Percentiles rank a stretch among this genome's conserved stretches.
Evolutionary conservation across 2,113 vertebrate species (phyloP).

Genomic region (Seriola rivoliana): DNA sequence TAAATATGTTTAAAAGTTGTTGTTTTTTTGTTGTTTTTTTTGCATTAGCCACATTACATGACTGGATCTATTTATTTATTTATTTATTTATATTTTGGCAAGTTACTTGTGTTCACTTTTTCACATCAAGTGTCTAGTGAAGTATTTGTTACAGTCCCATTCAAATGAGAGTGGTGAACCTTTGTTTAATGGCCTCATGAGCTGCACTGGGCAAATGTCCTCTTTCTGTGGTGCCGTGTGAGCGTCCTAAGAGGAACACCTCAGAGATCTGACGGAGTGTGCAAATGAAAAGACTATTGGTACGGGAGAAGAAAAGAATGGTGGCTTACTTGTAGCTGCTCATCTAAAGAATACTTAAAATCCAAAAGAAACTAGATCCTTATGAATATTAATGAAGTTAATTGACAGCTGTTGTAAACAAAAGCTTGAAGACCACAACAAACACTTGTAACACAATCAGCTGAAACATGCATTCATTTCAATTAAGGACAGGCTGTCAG

Average conservation of each 20-base stretch:
- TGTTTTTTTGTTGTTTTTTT: neutral
- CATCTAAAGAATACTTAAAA: constrained; percentile 71
- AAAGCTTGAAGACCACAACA: constrained; percentile 72
- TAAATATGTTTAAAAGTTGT: neutral
- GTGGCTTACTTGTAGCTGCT: constrained; percentile 66
- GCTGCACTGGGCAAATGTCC: constrained; percentile 56
- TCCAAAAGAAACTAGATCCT: constrained; percentile 56
- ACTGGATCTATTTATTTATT: neutral
- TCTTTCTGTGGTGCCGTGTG: constrained; percentile 52
- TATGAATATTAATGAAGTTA: constrained; percentile 81
- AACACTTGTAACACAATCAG: constrained; percentile 66
- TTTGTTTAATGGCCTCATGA: constrained; percentile 54
- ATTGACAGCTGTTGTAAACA: constrained; percentile 76
- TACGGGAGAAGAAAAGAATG: constrained; percentile 52
- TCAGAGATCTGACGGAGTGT: constrained; percentile 69
- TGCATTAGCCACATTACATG: neutral
- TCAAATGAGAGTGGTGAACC: constrained; percentile 27
- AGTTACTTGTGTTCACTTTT: constrained; percentile 7
- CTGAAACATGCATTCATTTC: constrained; percentile 49
- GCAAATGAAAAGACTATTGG: constrained; percentile 59
- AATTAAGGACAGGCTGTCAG: constrained; percentile 55
- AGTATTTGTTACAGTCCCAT: constrained; percentile 46
- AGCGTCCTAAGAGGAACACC: constrained; percentile 65
- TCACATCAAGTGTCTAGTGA: constrained; percentile 33
- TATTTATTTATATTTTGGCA: neutral